Conservation (phyloP, 2,113 vertebrate genomes). For the Phylloscopus trochiloides region DNA sequence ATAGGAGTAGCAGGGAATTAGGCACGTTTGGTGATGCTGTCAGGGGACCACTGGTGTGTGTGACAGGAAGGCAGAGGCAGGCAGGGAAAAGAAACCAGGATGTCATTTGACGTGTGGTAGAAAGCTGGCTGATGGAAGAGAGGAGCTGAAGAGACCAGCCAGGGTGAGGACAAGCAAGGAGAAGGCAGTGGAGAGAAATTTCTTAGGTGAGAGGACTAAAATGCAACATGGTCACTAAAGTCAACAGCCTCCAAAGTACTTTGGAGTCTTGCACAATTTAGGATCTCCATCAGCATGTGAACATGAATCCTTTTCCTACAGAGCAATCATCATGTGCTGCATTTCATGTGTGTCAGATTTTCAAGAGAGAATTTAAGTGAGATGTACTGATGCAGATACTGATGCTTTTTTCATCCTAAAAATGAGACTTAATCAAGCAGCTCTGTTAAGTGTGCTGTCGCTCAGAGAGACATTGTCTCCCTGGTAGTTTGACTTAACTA, state of each 20-base stretch:
- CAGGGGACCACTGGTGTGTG: neutral
- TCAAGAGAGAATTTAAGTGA: neutral
- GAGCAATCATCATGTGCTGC: neutral
- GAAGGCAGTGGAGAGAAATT: neutral
- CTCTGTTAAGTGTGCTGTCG: neutral
- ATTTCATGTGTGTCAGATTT: neutral
- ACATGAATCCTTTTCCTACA: neutral
- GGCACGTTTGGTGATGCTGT: neutral
- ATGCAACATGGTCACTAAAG: neutral
- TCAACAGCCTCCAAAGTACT: neutral
- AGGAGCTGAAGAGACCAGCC: neutral
- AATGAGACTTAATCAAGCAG: neutral
- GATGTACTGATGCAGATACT: neutral
- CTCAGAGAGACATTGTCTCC: neutral
- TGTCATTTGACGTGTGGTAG: neutral
- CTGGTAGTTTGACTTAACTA: slow-evolving; percentile 18
- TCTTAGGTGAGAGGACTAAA: neutral
- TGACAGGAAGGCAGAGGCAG: neutral
- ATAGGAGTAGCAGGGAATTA: neutral
- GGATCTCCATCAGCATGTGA: neutral
- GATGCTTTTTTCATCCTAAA: neutral
- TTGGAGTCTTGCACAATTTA: neutral
- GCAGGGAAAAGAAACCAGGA: neutral
- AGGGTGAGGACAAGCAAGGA: neutral
- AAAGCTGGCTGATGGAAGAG: neutral